These are phyloP conservation scores for Neodiprion lecontei DNA, from an alignment of 1,140 invertebrate species.

Conservation along the genomic window DNA sequence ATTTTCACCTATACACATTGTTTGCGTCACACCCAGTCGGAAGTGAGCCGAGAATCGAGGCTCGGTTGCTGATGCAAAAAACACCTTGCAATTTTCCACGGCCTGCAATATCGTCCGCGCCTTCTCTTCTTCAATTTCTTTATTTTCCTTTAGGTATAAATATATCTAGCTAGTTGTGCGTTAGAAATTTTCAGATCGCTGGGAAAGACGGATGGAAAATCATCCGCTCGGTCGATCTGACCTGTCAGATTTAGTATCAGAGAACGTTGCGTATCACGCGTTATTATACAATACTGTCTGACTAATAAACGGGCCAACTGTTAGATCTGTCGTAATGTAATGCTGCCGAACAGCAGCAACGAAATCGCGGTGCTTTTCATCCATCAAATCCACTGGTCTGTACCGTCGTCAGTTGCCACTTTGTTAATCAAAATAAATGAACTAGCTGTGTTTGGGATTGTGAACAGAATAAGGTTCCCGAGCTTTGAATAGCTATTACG, in stretches of 20 bases:
- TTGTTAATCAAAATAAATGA: background rate
- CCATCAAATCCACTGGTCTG: background rate
- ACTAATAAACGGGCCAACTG: background rate
- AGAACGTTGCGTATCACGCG: background rate
- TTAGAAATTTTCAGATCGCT: no score
- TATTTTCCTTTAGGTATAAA: no score
- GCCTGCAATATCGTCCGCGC: no score
- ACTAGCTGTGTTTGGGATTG: background rate
- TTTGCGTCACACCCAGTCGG: background rate
- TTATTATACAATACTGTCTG: background rate
- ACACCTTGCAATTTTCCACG: background rate
- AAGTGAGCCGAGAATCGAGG: background rate
- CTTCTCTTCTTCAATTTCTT: no score
- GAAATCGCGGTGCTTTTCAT: background rate
- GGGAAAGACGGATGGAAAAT: no score
- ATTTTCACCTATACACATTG: background rate
- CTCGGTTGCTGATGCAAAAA: background rate
- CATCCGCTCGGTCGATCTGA: background rate
- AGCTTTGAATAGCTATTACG: no score
- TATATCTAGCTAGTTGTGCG: no score
- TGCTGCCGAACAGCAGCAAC: background rate
- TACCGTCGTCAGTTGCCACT: background rate
- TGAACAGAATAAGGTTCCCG: no score
- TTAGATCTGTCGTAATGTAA: background rate
- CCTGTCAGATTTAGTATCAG: background rate